Conservation (phyloP, 2,888 invertebrate species). For the Orthonevra nobilis region DNA sequence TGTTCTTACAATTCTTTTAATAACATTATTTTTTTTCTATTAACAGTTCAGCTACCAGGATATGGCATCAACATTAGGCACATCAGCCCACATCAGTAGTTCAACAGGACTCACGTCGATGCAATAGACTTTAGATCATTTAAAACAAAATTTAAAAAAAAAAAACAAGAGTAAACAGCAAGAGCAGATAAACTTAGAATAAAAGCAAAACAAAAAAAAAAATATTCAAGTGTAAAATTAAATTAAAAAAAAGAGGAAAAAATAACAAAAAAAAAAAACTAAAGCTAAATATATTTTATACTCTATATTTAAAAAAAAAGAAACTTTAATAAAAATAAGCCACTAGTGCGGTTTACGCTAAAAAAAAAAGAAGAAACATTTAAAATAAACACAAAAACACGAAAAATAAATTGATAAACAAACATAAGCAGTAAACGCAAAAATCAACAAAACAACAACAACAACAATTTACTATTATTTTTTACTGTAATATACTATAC, state of each 20-base stretch:
- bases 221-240: conserved; percentile 42
- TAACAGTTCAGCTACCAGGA: conserved; percentile 91
- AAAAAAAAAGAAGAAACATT: conserved; percentile 22
- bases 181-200: conserved; percentile 73
- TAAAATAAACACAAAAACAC: conserved; percentile 14
- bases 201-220: conserved; percentile 30
- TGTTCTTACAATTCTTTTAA: too few relatives aligned
- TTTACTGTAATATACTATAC: conserved; percentile 58
- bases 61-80: conserved; percentile 84
- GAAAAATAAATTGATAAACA: conserved; percentile 21
- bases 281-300: conserved; percentile 67
- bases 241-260: conserved; percentile 42
- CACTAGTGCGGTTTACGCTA: conserved; percentile 55
- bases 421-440: conserved; percentile 36
- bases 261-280: conserved; percentile 19
- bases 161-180: conserved; percentile 73
- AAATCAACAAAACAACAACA: neutral
- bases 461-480: conserved; percentile 46
- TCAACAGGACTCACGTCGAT: conserved; percentile 81
- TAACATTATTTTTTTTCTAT: conserved; percentile 44
- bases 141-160: conserved; percentile 52
- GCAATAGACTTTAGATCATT: conserved; percentile 76
- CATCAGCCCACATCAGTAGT: conserved; percentile 84
- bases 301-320: conserved; percentile 64
- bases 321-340: conserved; percentile 33